phyloP scores from a whole-genome alignment of 2,888 invertebrate genomes.

The Pristionchus maxplancki region DNA sequence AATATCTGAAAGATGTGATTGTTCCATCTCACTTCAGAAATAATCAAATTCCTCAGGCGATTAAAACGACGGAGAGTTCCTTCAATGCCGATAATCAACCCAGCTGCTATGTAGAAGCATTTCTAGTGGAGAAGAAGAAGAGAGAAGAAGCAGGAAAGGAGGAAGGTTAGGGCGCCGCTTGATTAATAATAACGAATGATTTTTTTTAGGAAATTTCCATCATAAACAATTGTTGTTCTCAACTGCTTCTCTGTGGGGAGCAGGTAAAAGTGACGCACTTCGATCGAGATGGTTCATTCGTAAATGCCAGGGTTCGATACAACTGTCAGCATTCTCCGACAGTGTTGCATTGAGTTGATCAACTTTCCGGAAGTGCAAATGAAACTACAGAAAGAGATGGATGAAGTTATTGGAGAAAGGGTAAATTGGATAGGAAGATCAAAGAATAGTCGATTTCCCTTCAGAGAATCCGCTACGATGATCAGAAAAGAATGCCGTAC shows the following conservation, averaged over 20 bases:
- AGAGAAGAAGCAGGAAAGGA: conserved; percentile 3
- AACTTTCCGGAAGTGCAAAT: neutral
- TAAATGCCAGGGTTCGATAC: conserved; percentile 11
- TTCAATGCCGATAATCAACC: conserved; percentile 29
- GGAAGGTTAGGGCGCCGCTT: neutral
- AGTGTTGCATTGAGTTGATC: neutral
- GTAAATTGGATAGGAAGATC: neutral
- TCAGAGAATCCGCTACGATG: conserved; percentile 31
- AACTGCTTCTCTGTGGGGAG: neutral
- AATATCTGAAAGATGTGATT: neutral
- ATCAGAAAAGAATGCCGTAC: conserved; percentile 32
- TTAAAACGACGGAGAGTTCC: neutral
- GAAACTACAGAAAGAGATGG: conserved; percentile 24
- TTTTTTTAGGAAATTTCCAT: conserved; percentile 19
- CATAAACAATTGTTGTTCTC: neutral
- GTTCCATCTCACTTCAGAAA: neutral
- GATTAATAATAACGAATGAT: neutral
- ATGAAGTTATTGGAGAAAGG: neutral
- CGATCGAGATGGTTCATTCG: neutral
- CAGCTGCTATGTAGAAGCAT: conserved; percentile 26
- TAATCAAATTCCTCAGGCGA: neutral
- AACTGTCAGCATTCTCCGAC: conserved; percentile 16
- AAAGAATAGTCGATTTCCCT: neutral
- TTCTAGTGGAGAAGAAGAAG: neutral
- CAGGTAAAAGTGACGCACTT: neutral